These are phyloP conservation scores for Drosophila virilis DNA, from an alignment of 1,140 invertebrate species.

Conservation along the genomic window DNA sequence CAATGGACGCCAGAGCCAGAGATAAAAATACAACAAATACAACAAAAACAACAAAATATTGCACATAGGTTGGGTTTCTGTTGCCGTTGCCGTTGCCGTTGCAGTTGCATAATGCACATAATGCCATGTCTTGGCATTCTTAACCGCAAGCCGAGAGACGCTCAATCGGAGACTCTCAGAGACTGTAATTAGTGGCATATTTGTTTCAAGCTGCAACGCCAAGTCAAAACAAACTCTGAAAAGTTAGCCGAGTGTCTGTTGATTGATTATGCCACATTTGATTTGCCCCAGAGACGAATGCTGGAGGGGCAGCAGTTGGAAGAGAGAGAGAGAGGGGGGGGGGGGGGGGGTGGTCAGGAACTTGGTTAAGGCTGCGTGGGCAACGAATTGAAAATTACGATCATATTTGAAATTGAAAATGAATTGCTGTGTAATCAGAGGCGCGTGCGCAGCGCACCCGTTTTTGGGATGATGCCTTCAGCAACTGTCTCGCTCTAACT, in stretches of 20 bases:
- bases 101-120: slow-evolving; percentile 75
- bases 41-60: slow-evolving; percentile 44
- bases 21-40: slow-evolving; percentile 9
- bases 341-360: not conserved
- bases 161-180: slow-evolving; percentile 22
- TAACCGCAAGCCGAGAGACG: slow-evolving; percentile 50
- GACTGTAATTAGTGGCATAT: slow-evolving; percentile 81
- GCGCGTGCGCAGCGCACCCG: slow-evolving; percentile 78
- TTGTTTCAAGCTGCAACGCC: slow-evolving; percentile 71
- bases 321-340: too few species aligned
- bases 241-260: slow-evolving; percentile 44
- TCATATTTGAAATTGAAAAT: slow-evolving; percentile 62
- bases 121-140: slow-evolving; percentile 70
- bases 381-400: slow-evolving; percentile 40
- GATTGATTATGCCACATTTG: slow-evolving; percentile 71
- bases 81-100: not conserved
- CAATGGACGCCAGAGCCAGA: slow-evolving; percentile 59
- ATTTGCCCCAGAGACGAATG: slow-evolving; percentile 34
- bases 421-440: slow-evolving; percentile 67
- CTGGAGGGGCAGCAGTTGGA: not conserved
- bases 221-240: slow-evolving; percentile 59
- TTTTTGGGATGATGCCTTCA: slow-evolving; percentile 34
- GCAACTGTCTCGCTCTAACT: not conserved
- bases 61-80: slow-evolving; percentile 64
- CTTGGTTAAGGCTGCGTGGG: slow-evolving; percentile 55